Evolutionary conservation across 2,797 vertebrate genomes (phyloP), one percentile per base, ranked within the genome.

Genomic region (Peromyscus nudipes): DNA sequence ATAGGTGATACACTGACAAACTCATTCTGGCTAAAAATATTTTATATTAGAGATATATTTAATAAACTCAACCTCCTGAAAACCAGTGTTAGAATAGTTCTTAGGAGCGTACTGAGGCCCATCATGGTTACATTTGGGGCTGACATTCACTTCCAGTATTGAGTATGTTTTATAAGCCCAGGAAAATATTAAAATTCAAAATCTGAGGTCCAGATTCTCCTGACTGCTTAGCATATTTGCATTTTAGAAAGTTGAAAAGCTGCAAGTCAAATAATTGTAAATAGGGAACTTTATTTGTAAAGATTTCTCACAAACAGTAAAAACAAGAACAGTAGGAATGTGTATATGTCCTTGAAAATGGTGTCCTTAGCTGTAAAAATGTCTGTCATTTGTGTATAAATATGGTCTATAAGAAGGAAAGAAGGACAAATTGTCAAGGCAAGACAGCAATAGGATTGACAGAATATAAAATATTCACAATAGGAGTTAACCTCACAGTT

Each of bases 61-160:
- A 49, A n/a, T 79, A 69, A 64, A 17, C 27, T 27, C 62, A 55
- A 40, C 6, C 34, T 76, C 34, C 40, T 62, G 23, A 37, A 37
- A 3, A 64, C 16, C 34, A 37, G 43, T n/a, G 2, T 12, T 40
- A 49, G 31, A 16, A 27, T 1, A 73, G 12, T 17, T 27, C 25
- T 4, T 9, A n/a, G 11, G 6, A 21, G 25, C 1, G 11, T 21
- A 14, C 1, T 31, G 29, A 23, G 40, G 43, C 6, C 0, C 16
- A n/a, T 76, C 31, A 16, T 40, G 55, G 29, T 60, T 57, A 27
- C 1, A 73, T 12, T 37, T 73, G 91, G 23, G 62, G 25, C 31
- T 52, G 57, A 71, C 14, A 34, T 73, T 57, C 25, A 40, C n/a
- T 73, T 37, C 40, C 8, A 17, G 1, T 34, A 8, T 29, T 64